Percentiles rank a stretch among this genome's conserved stretches.
phyloP scores from a whole-genome alignment of 1,140 invertebrate genomes.

The Camponotus vicinus region DNA sequence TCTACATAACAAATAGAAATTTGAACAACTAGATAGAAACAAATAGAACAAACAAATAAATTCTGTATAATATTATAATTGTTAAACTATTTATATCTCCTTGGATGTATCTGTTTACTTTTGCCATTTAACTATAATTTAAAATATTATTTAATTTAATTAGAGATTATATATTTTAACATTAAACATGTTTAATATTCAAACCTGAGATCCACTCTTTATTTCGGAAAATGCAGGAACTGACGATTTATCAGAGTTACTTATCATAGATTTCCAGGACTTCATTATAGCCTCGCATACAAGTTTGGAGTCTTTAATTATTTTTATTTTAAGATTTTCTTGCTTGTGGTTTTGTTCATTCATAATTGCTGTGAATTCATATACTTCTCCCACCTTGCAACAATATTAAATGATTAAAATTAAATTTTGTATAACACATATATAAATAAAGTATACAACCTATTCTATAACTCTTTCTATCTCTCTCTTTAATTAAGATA shows the following conservation, averaged over 20 bases:
- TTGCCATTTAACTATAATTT: too few relatives aligned
- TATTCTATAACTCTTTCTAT: background rate
- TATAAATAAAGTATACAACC: background rate
- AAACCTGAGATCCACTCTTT: conserved; percentile 73
- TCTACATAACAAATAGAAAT: too few relatives aligned
- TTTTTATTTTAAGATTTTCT: conserved; percentile 50
- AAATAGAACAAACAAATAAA: too few relatives aligned
- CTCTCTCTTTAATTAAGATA: too few relatives aligned
- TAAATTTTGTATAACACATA: background rate
- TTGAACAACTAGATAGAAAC: too few relatives aligned
- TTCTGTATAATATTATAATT: too few relatives aligned
- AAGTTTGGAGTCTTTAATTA: background rate
- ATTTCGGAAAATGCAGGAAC: conserved; percentile 56
- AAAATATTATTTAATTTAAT: too few relatives aligned
- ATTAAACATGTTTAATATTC: background rate
- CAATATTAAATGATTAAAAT: conserved; percentile 25
- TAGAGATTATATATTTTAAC: too few relatives aligned
- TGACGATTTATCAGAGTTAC: conserved; percentile 52
- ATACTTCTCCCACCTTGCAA: conserved; percentile 13
- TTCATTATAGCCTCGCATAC: conserved; percentile 62
- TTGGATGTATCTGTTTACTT: too few relatives aligned
- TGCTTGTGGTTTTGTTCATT: background rate
- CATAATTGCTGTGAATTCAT: conserved; percentile 13
- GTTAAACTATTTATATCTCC: too few relatives aligned
- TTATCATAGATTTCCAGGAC: conserved; percentile 75